phyloP scores from a whole-genome alignment of 2,113 vertebrate species.

The Lamprotornis superbus region DNA sequence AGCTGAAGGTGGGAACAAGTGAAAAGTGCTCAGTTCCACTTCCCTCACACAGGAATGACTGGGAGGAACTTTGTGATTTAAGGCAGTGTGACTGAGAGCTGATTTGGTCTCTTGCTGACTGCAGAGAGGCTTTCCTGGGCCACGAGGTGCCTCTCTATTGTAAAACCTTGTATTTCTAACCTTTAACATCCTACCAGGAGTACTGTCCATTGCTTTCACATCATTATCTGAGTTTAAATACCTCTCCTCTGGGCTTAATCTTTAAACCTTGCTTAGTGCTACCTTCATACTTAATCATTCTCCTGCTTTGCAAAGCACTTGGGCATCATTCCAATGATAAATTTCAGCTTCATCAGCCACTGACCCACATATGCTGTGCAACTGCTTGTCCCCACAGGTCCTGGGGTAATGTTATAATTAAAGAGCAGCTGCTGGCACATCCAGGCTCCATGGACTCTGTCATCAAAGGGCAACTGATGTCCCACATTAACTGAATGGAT shows the following conservation, averaged over 20 bases:
- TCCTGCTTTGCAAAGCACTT: conserved; percentile 46
- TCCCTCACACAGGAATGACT: background rate
- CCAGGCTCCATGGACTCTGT: background rate
- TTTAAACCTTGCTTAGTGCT: conserved; percentile 49
- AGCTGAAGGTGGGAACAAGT: background rate
- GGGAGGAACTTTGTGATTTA: conserved; percentile 15
- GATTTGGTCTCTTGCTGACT: conserved; percentile 28
- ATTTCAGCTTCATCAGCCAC: conserved; percentile 67
- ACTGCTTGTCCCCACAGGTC: conserved; percentile 26
- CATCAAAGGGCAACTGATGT: conserved; percentile 51
- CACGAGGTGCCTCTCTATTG: conserved; percentile 4
- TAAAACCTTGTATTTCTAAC: conserved; percentile 57
- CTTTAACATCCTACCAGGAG: conserved; percentile 48
- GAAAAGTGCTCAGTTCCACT: background rate
- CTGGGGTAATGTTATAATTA: conserved; percentile 39
- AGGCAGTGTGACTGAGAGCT: conserved; percentile 15
- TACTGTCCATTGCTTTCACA: conserved; percentile 59
- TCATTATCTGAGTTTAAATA: conserved; percentile 58
- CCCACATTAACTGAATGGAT: conserved; percentile 50
- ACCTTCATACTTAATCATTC: conserved; percentile 65
- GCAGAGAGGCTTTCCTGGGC: conserved; percentile 10
- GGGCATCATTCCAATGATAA: conserved; percentile 58
- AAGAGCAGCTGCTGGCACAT: conserved; percentile 56
- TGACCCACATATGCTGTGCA: conserved; percentile 54
- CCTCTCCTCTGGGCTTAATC: conserved; percentile 36